phyloP scores from a whole-genome alignment of 2,113 vertebrate species.

The Melanerpes formicivorus region DNA sequence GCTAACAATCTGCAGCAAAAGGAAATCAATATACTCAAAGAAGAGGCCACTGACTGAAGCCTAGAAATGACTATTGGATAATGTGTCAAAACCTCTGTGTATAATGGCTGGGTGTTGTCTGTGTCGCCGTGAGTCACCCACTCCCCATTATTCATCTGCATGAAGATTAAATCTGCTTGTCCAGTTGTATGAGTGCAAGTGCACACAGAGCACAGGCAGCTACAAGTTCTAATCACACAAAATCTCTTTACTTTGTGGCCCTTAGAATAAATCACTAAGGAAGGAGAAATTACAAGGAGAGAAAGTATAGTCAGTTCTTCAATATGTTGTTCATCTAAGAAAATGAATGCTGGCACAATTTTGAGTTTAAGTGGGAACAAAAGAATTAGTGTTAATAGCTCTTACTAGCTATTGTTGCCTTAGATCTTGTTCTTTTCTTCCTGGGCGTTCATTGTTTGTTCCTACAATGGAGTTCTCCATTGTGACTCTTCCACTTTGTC shows the following conservation, averaged over 20 bases:
- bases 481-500: background rate
- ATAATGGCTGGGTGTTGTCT: background rate
- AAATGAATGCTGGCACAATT: background rate
- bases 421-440: background rate
- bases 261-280: background rate
- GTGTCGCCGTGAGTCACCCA: background rate
- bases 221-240: background rate
- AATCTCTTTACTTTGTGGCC: background rate
- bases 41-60: background rate
- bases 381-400: background rate
- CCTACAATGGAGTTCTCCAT: background rate
- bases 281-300: background rate
- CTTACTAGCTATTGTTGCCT: background rate
- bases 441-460: background rate
- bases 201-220: background rate
- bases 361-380: background rate
- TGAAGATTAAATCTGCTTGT: background rate
- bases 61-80: background rate
- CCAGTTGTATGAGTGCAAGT: background rate
- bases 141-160: background rate
- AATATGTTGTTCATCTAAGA: background rate
- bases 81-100: background rate
- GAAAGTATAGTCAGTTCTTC: background rate
- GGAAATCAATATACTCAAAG: background rate
- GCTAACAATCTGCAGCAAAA: background rate